Base-by-base conservation (phyloP, 2,888 invertebrate genomes). In the Mythimna vitellina region DNA sequence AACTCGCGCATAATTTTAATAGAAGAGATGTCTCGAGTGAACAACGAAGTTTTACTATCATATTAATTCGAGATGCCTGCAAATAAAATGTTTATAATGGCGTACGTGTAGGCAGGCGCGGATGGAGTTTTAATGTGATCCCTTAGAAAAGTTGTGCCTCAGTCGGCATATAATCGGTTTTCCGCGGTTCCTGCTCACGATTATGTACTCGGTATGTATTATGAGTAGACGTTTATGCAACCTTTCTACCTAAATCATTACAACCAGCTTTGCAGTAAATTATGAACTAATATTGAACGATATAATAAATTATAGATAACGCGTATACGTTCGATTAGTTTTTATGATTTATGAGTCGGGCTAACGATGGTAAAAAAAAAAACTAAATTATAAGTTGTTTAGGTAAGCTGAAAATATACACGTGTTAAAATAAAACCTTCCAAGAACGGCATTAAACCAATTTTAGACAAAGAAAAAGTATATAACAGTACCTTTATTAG, bases 71-170 rank as follows among this genome's bases (percentile, higher is more conserved):
- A 54, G 32, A 38, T 54, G 29, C 10, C 56, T 29, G 49, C 22
- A 49, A 61, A 49, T 82, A 65, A 61, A 71, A 78, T 57, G 29
- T 61, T 78, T 64, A 25, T 67, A 56, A 66, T 64, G 57, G 32
- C 70, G 65, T 77, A 65, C 54, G 56, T 53, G 56, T 38, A 51
- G 35, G 8, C 58, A n/a, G 22, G 22, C 38, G 38, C 32, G 22
- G 46, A 22, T 29, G 51, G 49, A 82, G 82, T 69, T 78, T 70
- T 65, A 82, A 70, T 57, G 70, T 10, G 20, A 69, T 77, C 49
- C 60, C 65, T 62, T 57, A 22, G 32, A 38, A 80, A 63, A 76
- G 53, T 80, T 73, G 25, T 53, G 32, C 22, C n/a, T 53, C 75
- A 61, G 35, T 73, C 49, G 25, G 51, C 29, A 25, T 58, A 56